phyloP scores from a whole-genome alignment of 2,797 vertebrate species.

The Sebastes hubbsi region DNA sequence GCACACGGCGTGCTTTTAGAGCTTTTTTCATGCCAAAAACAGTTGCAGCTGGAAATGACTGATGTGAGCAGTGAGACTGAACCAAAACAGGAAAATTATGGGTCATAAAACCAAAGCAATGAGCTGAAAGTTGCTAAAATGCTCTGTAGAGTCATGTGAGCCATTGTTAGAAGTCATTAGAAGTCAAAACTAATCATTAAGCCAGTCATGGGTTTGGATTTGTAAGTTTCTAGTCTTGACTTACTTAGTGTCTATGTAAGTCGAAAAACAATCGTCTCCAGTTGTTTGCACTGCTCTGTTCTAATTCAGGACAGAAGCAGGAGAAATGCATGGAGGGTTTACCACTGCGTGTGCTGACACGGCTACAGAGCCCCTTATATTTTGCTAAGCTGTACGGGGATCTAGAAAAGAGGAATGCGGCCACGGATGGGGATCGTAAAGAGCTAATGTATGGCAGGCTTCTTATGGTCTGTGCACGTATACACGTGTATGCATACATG shows the following conservation, averaged over 20 bases:
- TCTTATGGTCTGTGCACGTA: conserved; percentile 10
- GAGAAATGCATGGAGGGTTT: conserved; percentile 27
- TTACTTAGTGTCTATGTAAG: neutral
- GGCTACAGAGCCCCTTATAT: conserved; percentile 28
- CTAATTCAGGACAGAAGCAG: conserved; percentile 39
- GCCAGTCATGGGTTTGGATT: neutral
- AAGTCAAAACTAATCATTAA: neutral
- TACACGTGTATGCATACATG: conserved; percentile 2
- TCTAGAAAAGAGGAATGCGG: conserved; percentile 58
- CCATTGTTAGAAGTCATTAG: neutral
- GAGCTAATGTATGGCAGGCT: conserved; percentile 62
- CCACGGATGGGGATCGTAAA: conserved; percentile 55
- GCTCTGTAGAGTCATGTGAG: neutral
- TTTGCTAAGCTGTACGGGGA: conserved; percentile 41
- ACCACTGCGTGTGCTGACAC: conserved; percentile 29
- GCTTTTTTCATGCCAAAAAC: neutral
- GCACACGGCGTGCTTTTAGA: neutral
- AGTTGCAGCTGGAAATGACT: neutral
- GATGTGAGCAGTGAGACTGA: neutral
- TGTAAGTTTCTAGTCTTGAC: neutral
- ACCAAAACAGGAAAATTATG: neutral
- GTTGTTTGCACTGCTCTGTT: conserved; percentile 29
- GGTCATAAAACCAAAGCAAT: neutral
- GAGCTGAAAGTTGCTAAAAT: neutral
- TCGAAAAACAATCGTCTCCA: neutral